Evolutionary conservation across 2,113 vertebrate species (phyloP), one percentile per base, ranked within the genome.

Genomic region (Acrocephalus kingi): DNA sequence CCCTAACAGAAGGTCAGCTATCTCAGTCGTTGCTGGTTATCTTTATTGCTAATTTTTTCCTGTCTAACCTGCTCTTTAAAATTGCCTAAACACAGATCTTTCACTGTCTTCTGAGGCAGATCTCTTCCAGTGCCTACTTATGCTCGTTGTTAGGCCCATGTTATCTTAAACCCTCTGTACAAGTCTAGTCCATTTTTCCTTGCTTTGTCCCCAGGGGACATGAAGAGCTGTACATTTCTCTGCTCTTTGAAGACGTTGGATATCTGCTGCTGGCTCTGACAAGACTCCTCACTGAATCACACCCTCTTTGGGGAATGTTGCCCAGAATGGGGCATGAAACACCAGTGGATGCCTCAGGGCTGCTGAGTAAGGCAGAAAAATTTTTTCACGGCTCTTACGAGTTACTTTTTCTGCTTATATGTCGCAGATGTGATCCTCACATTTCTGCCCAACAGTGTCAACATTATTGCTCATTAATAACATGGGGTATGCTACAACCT

Each of bases 61-160:
- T 30, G 25, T 27, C 10, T 51, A 81, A 62, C 22, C 15, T 81
- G n/a, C 55, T 78, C 35, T 74, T 73, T 46, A 58, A 87, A 67
- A 89, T 55, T 15, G 39, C 19, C 39, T 82, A 68, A 75, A 76
- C 5, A 1, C 28, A 46, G 15, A 73, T 31, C 16, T 83, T 66
- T 76, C 49, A n/a, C 45, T 83, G 58, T 52, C n/a, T 83, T 83
- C 62, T 56, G 24, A 64, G 30, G 15, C 13, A 63, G 13, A 7
- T 59, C 14, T 82, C 30, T 64, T 87, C 39, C 45, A 92, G 6
- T 41, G 33, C 37, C 33, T 51, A 31, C 37, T 51, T 90, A 62
- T 12, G 37, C 11, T 66, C 1, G 0, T 61, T 56, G 19, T 79
- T 90, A 76, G 23, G 45, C 5, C 3, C 2, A 8, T 17, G 23